phyloP scores from a whole-genome alignment of 2,113 vertebrate species.

The Danio rerio region DNA sequence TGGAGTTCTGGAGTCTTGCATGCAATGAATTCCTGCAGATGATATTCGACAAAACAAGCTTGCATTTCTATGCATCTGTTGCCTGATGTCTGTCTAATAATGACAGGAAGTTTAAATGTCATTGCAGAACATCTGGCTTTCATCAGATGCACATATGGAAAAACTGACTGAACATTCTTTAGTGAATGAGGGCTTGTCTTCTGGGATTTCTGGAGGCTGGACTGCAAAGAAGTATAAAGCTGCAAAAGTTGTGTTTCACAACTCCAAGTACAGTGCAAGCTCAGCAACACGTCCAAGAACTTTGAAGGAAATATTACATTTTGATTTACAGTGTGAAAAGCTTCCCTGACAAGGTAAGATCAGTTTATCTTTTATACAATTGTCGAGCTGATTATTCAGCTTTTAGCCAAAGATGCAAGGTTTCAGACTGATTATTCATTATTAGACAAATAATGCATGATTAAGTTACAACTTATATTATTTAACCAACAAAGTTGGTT shows the following conservation, averaged over 20 bases:
- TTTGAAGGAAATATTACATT: background rate
- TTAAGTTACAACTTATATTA: background rate
- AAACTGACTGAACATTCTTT: background rate
- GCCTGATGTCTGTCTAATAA: too few species aligned
- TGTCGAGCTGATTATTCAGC: background rate
- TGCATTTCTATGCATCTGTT: background rate
- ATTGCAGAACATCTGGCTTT: conserved; percentile 4
- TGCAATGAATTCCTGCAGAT: background rate
- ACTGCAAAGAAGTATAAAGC: background rate
- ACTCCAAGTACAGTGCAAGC: background rate
- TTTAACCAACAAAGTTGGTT: background rate
- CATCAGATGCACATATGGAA: background rate
- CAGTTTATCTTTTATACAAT: background rate
- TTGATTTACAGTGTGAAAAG: background rate
- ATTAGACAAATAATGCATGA: background rate
- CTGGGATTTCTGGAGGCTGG: background rate
- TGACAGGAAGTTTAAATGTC: background rate
- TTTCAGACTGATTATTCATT: too few species aligned
- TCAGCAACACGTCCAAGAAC: background rate
- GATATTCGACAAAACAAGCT: background rate
- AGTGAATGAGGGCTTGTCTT: background rate
- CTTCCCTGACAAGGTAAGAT: background rate
- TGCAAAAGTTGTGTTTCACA: background rate
- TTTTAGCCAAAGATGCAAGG: background rate
- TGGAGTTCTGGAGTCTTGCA: background rate